phyloP scores from a whole-genome alignment of 1,140 invertebrate genomes.

The Trypoxylus dichotomus region DNA sequence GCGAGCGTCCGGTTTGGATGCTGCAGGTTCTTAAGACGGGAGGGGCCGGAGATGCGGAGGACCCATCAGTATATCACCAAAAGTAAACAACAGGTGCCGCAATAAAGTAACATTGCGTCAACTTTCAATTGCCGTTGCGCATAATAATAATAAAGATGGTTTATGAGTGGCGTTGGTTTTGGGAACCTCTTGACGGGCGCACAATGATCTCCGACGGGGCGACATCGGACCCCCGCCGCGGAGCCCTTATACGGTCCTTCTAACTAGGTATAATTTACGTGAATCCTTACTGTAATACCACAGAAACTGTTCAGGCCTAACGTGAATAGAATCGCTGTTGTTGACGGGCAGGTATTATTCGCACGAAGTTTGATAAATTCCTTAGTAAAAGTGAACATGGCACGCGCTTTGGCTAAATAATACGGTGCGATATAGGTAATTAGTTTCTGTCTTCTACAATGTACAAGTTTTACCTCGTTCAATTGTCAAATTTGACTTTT shows the following conservation, averaged over 20 bases:
- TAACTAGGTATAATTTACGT: slow-evolving; percentile 19
- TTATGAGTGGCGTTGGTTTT: slow-evolving; percentile 41
- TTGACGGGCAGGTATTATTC: too few species aligned
- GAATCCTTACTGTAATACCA: neutral
- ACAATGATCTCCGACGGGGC: slow-evolving; percentile 41
- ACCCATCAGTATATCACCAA: slow-evolving; percentile 19
- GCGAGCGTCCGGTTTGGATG: neutral
- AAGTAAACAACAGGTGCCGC: slow-evolving; percentile 30
- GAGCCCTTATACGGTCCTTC: neutral
- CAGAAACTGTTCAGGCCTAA: neutral
- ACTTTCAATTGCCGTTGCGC: slow-evolving; percentile 40
- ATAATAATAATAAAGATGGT: slow-evolving; percentile 46
- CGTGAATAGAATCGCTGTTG: neutral
- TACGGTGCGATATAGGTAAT: too few species aligned
- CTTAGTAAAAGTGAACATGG: too few species aligned
- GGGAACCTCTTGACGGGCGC: slow-evolving; percentile 39
- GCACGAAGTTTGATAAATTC: too few species aligned
- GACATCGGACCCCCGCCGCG: slow-evolving; percentile 37
- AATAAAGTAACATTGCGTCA: slow-evolving; percentile 39
- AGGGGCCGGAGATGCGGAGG: neutral
- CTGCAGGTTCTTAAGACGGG: neutral
- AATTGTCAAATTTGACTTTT: too few species aligned
- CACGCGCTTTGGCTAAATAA: too few species aligned
- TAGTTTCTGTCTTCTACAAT: too few species aligned
- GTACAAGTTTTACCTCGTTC: too few species aligned